These are phyloP conservation scores for Apodemus sylvaticus DNA, from an alignment of 2,113 vertebrate genomes.

Conservation along the genomic window DNA sequence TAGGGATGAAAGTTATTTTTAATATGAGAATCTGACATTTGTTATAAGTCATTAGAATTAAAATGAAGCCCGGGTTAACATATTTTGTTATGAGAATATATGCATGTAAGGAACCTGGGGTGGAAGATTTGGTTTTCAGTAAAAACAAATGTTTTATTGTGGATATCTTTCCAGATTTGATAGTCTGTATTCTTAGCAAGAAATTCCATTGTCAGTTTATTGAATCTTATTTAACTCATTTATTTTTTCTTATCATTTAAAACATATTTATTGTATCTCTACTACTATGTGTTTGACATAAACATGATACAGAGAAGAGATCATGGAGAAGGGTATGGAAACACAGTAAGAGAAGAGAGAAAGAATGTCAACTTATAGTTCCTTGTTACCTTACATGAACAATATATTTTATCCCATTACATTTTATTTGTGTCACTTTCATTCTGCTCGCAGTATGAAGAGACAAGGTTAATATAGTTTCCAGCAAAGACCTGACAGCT, in stretches of 20 bases:
- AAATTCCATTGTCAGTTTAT: neutral
- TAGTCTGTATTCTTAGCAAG: neutral
- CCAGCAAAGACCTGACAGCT: constrained; percentile 70
- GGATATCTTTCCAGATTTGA: neutral
- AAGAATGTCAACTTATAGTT: constrained; percentile 53
- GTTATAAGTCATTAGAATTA: neutral
- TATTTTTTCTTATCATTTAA: neutral
- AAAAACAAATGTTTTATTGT: neutral
- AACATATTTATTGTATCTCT: neutral
- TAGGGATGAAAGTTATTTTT: neutral
- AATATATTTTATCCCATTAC: constrained; percentile 77
- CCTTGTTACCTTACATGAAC: constrained; percentile 73
- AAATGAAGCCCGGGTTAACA: neutral
- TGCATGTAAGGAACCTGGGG: neutral
- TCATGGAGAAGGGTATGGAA: neutral
- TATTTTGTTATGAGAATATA: neutral
- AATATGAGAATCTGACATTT: neutral
- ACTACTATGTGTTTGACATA: neutral
- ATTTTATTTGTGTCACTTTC: constrained; percentile 78
- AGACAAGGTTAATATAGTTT: constrained; percentile 77
- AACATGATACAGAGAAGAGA: neutral
- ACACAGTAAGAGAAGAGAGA: neutral
- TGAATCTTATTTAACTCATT: neutral
- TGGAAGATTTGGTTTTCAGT: neutral
- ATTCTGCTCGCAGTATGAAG: constrained; percentile 71